Conservation (phyloP, 2,797 vertebrate species). For the Choloepus didactylus region DNA sequence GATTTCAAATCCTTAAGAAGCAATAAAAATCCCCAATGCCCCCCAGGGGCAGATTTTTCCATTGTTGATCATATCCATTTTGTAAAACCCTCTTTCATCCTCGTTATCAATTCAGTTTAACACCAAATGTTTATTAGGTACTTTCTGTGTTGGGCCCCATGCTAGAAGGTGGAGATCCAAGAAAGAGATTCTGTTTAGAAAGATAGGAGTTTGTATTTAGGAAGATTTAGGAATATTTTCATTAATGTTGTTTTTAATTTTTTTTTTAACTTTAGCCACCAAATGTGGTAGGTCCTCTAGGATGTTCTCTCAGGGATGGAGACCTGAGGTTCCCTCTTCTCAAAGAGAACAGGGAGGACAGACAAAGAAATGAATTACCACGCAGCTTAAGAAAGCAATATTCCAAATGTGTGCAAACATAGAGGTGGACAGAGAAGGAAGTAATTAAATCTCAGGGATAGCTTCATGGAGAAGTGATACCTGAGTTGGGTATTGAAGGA, state of each 20-base stretch:
- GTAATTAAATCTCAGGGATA: neutral
- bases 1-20: neutral
- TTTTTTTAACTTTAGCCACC: slow-evolving; percentile 21
- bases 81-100: neutral
- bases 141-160: neutral
- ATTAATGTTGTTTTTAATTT: neutral
- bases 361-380: neutral
- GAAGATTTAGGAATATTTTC: neutral
- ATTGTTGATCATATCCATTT: neutral
- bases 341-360: neutral
- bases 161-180: neutral
- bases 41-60: neutral
- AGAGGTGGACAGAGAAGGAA: slow-evolving; percentile 1
- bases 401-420: neutral
- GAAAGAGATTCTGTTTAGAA: slow-evolving; percentile 19
- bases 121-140: neutral
- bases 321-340: neutral
- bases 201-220: neutral
- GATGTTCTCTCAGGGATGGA: neutral
- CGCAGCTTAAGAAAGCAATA: neutral
- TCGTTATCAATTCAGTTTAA: slow-evolving; percentile 13
- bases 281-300: neutral
- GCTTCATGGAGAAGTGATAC: neutral
- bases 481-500: neutral
- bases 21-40: neutral